phyloP scores from a whole-genome alignment of 1,140 invertebrate genomes.

The Meteorus sp. region DNA sequence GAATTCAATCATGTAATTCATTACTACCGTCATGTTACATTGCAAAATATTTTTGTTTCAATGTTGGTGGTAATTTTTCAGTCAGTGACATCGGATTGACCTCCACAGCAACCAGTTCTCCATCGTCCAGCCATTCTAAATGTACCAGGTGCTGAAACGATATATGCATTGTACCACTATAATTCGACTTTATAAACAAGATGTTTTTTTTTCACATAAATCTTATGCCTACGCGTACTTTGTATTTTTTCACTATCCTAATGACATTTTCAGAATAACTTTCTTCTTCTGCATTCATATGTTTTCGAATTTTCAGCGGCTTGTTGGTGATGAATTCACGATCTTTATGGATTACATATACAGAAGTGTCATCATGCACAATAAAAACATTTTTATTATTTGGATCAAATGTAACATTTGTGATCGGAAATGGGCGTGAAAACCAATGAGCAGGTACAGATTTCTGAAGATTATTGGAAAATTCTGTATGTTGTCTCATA shows the following conservation, averaged over 20 bases:
- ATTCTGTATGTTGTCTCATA: slow-evolving; percentile 61
- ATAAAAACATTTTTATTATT: slow-evolving; percentile 65
- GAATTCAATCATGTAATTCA: too few species aligned
- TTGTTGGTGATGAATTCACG: slow-evolving; percentile 46
- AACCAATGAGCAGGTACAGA: slow-evolving; percentile 56
- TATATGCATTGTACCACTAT: slow-evolving; percentile 59
- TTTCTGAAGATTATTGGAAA: slow-evolving; percentile 59
- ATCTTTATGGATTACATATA: slow-evolving; percentile 67
- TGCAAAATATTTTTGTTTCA: slow-evolving; percentile 66
- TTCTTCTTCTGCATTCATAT: slow-evolving; percentile 53
- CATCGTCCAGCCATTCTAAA: slow-evolving; percentile 60
- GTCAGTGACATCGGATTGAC: slow-evolving; percentile 65
- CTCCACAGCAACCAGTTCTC: slow-evolving; percentile 70
- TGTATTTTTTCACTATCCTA: slow-evolving; percentile 56
- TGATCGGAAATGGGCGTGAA: slow-evolving; percentile 57
- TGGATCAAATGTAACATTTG: slow-evolving; percentile 63
- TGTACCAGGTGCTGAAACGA: slow-evolving; percentile 66
- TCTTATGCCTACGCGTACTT: slow-evolving; percentile 49
- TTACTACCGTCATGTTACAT: too few species aligned
- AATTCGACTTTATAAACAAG: slow-evolving; percentile 6
- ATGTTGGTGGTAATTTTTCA: slow-evolving; percentile 65
- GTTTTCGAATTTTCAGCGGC: slow-evolving; percentile 48
- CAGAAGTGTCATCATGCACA: slow-evolving; percentile 64
- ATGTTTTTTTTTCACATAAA: background rate
- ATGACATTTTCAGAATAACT: slow-evolving; percentile 49